Evolutionary conservation across 2,113 vertebrate genomes (phyloP).

Genomic region (Carollia perspicillata): DNA sequence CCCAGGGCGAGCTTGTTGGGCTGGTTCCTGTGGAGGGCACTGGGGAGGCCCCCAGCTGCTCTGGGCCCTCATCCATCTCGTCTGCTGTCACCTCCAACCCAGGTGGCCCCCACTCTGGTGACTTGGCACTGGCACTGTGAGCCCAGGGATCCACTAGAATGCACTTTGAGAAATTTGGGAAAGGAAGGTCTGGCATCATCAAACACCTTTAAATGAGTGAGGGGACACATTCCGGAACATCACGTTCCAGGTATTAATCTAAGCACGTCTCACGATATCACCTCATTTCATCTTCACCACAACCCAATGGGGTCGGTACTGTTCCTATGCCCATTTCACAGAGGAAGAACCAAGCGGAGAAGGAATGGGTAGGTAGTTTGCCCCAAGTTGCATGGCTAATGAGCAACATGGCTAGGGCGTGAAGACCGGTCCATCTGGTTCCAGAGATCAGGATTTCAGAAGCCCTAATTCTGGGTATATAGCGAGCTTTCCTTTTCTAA

Average conservation of each 20-base stretch:
- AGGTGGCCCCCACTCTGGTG: background rate
- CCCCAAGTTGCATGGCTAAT: background rate
- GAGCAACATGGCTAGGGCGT: background rate
- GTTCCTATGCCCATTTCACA: background rate
- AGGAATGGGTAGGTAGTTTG: background rate
- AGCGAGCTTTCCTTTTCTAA: background rate
- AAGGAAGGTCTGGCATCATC: background rate
- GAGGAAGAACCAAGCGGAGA: background rate
- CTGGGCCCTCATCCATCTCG: background rate
- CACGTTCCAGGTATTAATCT: background rate
- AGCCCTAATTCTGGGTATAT: background rate
- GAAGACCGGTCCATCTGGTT: background rate
- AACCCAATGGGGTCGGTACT: background rate
- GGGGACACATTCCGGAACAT: background rate
- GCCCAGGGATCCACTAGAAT: background rate
- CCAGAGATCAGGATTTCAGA: background rate
- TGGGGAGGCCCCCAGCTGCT: background rate
- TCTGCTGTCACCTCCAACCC: background rate
- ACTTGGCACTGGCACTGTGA: background rate
- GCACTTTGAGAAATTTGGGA: background rate
- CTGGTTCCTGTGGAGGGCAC: rapidly evolving
- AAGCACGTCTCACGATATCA: background rate
- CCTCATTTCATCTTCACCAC: background rate
- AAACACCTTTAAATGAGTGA: background rate
- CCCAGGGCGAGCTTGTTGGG: background rate